A percentile compares a stretch with the other conserved stretches of the same genome.
Conservation (phyloP, 2,113 vertebrate species). For the Oryzias javanicus region DNA sequence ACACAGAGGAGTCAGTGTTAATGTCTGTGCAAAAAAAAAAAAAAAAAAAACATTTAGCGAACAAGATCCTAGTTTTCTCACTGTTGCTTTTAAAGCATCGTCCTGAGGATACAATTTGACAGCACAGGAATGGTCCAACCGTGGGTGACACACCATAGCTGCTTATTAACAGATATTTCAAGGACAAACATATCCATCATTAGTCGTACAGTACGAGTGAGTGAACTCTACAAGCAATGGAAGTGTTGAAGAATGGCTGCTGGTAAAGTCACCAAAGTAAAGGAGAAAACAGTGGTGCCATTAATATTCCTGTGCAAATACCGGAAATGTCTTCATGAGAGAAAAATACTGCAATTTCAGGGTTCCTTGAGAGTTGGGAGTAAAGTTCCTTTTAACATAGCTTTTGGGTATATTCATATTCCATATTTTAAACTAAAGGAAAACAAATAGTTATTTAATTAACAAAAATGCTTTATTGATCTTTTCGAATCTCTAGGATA, state of each 20-base stretch:
- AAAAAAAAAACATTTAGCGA: constrained; percentile 27
- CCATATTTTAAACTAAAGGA: no score
- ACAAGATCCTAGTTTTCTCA: constrained; percentile 29
- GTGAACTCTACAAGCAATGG: constrained; percentile 20
- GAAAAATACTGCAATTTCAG: background rate
- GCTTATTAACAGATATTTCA: constrained; percentile 73
- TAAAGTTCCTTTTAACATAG: no score
- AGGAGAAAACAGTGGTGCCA: constrained; percentile 39
- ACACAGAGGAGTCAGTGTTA: constrained; percentile 15
- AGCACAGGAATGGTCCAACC: constrained; percentile 68
- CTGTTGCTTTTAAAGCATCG: constrained; percentile 64
- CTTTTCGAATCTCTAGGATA: constrained; percentile 40
- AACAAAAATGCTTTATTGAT: no score
- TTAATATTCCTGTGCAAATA: constrained; percentile 24
- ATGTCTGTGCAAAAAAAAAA: constrained; percentile 13
- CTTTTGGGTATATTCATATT: no score
- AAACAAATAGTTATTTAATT: no score
- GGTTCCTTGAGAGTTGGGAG: no score
- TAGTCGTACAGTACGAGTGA: constrained; percentile 40
- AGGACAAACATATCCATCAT: constrained; percentile 71
- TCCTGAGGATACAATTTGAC: constrained; percentile 67
- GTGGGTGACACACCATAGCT: constrained; percentile 65
- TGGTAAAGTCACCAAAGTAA: constrained; percentile 49
- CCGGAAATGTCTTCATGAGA: constrained; percentile 22
- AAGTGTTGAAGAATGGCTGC: constrained; percentile 41